Percentiles rank a stretch among this genome's conserved stretches.
Evolutionary conservation across 2,113 vertebrate species (phyloP).

Genomic region (Sula dactylatra): DNA sequence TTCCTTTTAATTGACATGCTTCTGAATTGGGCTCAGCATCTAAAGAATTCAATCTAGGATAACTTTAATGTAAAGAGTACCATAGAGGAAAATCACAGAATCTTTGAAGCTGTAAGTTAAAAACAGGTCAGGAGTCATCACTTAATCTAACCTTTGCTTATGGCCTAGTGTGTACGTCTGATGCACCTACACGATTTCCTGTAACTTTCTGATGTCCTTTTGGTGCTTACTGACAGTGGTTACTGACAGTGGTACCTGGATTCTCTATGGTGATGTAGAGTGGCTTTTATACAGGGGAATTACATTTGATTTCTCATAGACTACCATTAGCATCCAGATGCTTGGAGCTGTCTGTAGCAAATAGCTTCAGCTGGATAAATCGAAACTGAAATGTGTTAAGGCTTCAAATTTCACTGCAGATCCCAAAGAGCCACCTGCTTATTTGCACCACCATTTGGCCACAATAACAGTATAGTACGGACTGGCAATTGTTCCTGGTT

Average conservation of each 20-base stretch:
- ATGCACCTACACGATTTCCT: not conserved
- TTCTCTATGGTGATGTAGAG: not conserved
- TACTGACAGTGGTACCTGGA: not conserved
- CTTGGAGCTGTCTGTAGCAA: not conserved
- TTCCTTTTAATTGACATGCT: not conserved
- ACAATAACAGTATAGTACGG: not conserved
- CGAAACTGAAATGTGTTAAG: not conserved
- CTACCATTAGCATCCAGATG: not conserved
- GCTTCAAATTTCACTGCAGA: not conserved
- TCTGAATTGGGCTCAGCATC: not conserved
- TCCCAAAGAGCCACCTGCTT: not conserved
- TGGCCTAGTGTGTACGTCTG: not conserved
- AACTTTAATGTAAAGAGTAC: not conserved
- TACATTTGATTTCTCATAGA: not conserved
- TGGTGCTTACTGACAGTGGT: not conserved
- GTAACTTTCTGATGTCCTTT: not conserved
- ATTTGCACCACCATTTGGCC: not conserved
- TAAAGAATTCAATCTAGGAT: not conserved
- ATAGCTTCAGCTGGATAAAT: not conserved
- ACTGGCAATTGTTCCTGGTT: not conserved
- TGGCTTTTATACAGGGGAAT: not conserved
- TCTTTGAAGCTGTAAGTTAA: not conserved
- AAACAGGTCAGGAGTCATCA: not conserved
- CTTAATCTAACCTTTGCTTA: not conserved
- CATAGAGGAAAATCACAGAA: not conserved